These are phyloP conservation scores for Laupala kohalensis DNA, from an alignment of 1,140 invertebrate genomes.

Conservation along the genomic window DNA sequence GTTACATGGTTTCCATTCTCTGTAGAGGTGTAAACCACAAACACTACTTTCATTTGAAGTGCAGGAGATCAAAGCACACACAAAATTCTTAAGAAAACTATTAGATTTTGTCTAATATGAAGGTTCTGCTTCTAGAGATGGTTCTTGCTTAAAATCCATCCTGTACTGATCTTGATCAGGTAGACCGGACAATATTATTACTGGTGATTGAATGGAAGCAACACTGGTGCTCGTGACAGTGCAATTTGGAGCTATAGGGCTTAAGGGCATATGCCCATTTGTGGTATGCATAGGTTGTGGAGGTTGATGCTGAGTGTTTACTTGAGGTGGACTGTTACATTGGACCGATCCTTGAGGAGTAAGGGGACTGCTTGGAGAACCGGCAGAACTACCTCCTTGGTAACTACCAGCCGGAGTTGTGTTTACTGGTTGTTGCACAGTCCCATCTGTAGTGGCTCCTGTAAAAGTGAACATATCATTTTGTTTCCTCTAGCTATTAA, in stretches of 20 bases:
- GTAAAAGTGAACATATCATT: background rate
- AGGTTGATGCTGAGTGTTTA: conserved; percentile 1
- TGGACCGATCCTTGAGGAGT: conserved; percentile 31
- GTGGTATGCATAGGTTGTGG: background rate
- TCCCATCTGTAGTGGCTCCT: conserved; percentile 10
- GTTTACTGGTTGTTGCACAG: background rate
- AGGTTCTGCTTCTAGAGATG: conserved; percentile 26
- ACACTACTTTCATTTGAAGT: too few species aligned
- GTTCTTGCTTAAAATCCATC: conserved; percentile 32
- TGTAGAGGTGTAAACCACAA: too few species aligned
- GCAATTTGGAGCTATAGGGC: background rate
- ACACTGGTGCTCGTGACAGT: conserved; percentile 24
- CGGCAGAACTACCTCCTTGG: conserved; percentile 28
- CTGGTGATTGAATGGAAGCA: conserved; percentile 21
- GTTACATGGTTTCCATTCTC: too few species aligned
- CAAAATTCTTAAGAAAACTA: too few species aligned
- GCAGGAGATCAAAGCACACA: too few species aligned
- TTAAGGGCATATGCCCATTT: background rate
- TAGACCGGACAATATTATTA: conserved; percentile 27
- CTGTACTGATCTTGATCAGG: conserved; percentile 21
- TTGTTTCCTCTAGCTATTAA: too few species aligned
- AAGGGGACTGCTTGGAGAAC: conserved; percentile 29
- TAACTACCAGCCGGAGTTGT: conserved; percentile 18
- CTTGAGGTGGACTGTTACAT: conserved; percentile 22
- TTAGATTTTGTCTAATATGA: too few species aligned